A percentile compares a stretch with the other conserved stretches of the same genome.
These are phyloP conservation scores for Ernsta delagoae DNA, from an alignment of 2,888 invertebrate species.

Conservation along the genomic window DNA sequence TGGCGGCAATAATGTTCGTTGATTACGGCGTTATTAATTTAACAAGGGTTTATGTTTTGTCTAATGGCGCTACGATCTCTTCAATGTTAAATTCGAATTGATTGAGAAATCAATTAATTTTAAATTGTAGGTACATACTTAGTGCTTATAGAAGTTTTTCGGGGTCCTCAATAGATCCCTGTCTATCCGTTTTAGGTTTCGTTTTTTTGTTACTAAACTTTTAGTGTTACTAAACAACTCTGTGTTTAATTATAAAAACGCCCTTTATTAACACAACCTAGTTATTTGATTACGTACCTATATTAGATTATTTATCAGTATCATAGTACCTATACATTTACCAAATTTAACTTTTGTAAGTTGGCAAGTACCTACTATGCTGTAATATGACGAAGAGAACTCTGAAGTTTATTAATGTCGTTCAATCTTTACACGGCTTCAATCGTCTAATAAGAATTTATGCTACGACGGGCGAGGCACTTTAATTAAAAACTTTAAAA, in stretches of 20 bases:
- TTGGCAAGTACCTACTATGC: background rate
- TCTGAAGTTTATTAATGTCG: background rate
- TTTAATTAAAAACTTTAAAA: conserved; percentile 27
- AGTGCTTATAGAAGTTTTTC: too few species aligned
- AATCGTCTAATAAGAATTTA: conserved; percentile 8
- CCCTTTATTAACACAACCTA: too few species aligned
- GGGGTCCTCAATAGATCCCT: too few species aligned
- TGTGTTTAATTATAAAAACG: too few species aligned
- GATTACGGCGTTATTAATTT: background rate
- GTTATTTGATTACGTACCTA: too few species aligned
- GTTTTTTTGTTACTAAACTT: too few species aligned
- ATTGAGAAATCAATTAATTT: background rate
- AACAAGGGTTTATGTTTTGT: background rate
- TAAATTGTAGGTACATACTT: background rate
- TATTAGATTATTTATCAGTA: too few species aligned
- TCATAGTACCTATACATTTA: background rate
- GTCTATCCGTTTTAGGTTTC: too few species aligned
- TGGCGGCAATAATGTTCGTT: conserved; percentile 1
- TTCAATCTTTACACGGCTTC: background rate
- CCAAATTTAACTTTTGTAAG: background rate
- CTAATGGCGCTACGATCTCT: background rate
- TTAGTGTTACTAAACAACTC: too few species aligned
- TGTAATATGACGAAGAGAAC: background rate
- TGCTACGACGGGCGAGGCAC: background rate
- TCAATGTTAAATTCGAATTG: background rate